Base-by-base conservation (phyloP, 2,888 invertebrate species). In the Brachypterus glaber region DNA sequence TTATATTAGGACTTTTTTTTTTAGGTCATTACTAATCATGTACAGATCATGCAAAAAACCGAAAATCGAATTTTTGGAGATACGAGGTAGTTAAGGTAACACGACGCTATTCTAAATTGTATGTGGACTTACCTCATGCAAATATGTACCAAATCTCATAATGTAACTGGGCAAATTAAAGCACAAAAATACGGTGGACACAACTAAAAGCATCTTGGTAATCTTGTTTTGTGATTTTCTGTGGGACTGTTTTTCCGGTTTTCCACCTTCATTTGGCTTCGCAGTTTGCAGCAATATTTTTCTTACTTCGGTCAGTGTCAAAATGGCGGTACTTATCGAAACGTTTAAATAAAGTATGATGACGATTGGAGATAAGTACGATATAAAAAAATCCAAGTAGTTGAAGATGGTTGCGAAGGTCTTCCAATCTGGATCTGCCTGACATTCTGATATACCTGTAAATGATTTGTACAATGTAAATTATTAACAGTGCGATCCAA, bases 201-300 rank as follows among this genome's bases (percentile, higher is more conserved):
- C 85, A 35, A 86, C 70, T 16, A 90, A 72, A 39, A 90, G 68
- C 84, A 88, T 88, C 56, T 82, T 79, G 24, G 87, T 89, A 44
- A 88, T 73, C 54, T 79, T 78, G 14, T 76, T 70, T 56, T 82
- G 82, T 1, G 77, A 72, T 49, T 44, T 51, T 35, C 35, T 35
- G 35, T 33, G 18, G 40, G 57, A 45, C n/a, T 58, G 50, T 36
- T 60, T 52, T 45, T 63, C 38, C 36, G 31, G n/a, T 31, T 29
- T 12, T 30, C 39, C 13, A 35, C 54, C 52, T 30, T 17, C 62
- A 44, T 70, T 56, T 11, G 13, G 11, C 30, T 13, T 40, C 29
- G 17, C 35, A 25, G 39, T 38, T 30, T 38, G 35, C 1, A 53
- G 54, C 37, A 59, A 40, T 18, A 47, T 48, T 34, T 50, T 47